phyloP scores from a whole-genome alignment of 2,113 vertebrate genomes.

The Gymnobelideus leadbeateri region DNA sequence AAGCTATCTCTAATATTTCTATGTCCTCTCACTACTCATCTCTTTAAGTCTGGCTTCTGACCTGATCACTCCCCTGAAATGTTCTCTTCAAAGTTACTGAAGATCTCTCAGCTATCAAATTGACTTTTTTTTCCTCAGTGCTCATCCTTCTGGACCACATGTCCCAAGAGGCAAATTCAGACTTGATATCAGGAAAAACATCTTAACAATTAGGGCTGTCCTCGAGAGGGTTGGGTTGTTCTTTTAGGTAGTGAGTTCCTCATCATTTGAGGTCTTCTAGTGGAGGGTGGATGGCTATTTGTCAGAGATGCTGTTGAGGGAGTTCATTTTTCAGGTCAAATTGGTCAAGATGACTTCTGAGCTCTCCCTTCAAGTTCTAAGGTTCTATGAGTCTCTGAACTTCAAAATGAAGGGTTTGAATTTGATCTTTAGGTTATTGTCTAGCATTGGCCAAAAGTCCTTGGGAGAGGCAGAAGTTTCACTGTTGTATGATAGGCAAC shows the following conservation, averaged over 20 bases:
- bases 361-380: not conserved
- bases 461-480: not conserved
- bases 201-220: not conserved
- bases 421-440: not conserved
- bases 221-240: not conserved
- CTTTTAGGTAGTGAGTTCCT: not conserved
- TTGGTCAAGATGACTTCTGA: not conserved
- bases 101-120: not conserved
- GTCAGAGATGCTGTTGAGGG: not conserved
- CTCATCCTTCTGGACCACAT: not conserved
- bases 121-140: not conserved
- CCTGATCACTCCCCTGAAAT: not conserved
- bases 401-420: not conserved
- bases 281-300: not conserved
- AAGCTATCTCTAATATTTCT: not conserved
- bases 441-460: not conserved
- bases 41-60: not conserved
- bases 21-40: not conserved
- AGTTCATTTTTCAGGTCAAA: not conserved
- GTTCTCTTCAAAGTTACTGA: not conserved
- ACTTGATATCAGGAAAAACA: not conserved
- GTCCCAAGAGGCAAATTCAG: not conserved
- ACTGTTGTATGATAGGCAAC: constrained; percentile 6
- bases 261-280: not conserved
- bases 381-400: not conserved